Evolutionary conservation across 30 jellyfish, hydroid and myxozoan species (phyloP).

Genomic region (Calvadosia cruxmelitensis): DNA sequence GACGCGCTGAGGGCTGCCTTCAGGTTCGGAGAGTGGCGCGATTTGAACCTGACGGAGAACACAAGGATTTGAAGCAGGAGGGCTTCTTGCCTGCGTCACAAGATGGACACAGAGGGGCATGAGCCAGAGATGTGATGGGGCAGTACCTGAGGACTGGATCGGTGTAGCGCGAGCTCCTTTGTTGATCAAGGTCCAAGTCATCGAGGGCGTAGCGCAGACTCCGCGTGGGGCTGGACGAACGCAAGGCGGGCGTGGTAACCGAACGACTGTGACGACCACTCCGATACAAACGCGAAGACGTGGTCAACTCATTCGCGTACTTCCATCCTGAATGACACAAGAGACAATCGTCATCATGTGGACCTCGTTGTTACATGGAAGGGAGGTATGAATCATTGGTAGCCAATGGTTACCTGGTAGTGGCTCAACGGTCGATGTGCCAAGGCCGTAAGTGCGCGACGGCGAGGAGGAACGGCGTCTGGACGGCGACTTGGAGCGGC

Average conservation of each 20-base stretch:
- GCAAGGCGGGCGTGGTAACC: slow-evolving; percentile 55
- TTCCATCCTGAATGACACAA: slow-evolving; percentile 46
- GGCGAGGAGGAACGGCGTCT: slow-evolving; percentile 64
- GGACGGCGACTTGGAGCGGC: slow-evolving; percentile 92
- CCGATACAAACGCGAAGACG: not conserved
- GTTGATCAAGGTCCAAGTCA: slow-evolving; percentile 33
- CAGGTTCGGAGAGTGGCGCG: slow-evolving; percentile 66
- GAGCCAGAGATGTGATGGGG: too few species aligned
- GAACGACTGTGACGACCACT: slow-evolving; percentile 45
- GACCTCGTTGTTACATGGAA: too few species aligned
- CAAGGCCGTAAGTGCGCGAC: slow-evolving; percentile 41
- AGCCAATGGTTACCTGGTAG: slow-evolving; percentile 57
- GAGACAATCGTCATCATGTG: not conserved
- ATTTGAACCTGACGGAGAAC: slow-evolving; percentile 15
- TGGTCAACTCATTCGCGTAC: slow-evolving; percentile 42
- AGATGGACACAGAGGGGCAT: too few species aligned
- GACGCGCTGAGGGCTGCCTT: slow-evolving; percentile 79
- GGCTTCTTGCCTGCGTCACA: too few species aligned
- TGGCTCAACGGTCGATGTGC: slow-evolving; percentile 68
- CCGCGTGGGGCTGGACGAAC: slow-evolving; percentile 45
- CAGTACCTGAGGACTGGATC: slow-evolving; percentile 56
- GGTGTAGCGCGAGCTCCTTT: slow-evolving; percentile 2
- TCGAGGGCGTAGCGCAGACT: slow-evolving; percentile 76
- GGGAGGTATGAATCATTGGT: not conserved
- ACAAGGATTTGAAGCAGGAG: not conserved